Conservation (phyloP, 2,113 vertebrate genomes). For the Aphyosemion australe region DNA sequence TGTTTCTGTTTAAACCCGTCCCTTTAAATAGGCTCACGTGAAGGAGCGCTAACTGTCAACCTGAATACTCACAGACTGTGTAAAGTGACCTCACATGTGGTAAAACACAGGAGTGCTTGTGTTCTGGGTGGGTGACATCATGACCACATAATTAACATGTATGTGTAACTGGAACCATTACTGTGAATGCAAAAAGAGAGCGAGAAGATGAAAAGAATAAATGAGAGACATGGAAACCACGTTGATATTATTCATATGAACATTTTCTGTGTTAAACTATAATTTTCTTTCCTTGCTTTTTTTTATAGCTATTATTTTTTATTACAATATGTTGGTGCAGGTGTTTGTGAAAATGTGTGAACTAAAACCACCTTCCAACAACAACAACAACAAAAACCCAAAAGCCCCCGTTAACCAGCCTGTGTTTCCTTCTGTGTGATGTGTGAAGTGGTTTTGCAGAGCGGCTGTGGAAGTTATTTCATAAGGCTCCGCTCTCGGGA, state of each 20-base stretch:
- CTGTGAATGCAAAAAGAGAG: not conserved
- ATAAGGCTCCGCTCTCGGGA: conserved; percentile 54
- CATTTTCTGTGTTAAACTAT: conserved; percentile 7
- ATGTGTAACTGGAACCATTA: conserved; percentile 9
- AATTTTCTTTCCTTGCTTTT: not conserved
- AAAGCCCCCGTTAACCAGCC: conserved; percentile 24
- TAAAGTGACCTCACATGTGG: conserved; percentile 31
- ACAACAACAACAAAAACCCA: no score
- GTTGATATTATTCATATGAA: not conserved
- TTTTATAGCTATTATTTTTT: conserved; percentile 33
- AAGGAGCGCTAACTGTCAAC: conserved; percentile 26
- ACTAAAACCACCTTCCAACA: conserved; percentile 20
- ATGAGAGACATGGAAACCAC: conserved; percentile 5
- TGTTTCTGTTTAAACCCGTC: conserved; percentile 15
- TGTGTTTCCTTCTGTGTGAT: conserved; percentile 33
- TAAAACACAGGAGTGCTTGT: conserved; percentile 30
- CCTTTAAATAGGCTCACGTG: conserved; percentile 33
- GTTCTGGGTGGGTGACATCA: conserved; percentile 24
- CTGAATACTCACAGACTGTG: not conserved
- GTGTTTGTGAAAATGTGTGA: conserved; percentile 37
- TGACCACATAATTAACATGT: conserved; percentile 24
- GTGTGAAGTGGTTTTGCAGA: conserved; percentile 52
- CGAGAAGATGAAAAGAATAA: not conserved
- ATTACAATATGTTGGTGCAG: conserved; percentile 10
- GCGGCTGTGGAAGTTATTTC: conserved; percentile 60